Percentiles rank a stretch among this genome's conserved stretches.
phyloP scores from a whole-genome alignment of 2,113 vertebrate genomes.

The Pygoscelis antarcticus region DNA sequence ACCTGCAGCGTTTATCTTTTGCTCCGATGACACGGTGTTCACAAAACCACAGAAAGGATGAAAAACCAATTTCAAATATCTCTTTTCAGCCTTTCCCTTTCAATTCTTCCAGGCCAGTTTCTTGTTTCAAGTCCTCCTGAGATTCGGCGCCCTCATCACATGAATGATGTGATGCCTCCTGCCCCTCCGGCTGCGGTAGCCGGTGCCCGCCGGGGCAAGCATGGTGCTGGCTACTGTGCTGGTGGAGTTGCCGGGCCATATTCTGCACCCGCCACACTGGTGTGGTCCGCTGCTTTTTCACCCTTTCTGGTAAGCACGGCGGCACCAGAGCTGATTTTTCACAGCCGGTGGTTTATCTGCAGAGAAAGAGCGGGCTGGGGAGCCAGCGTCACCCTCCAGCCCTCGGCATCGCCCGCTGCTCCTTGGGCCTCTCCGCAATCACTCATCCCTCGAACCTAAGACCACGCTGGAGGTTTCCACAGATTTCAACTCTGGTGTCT shows the following conservation, averaged over 20 bases:
- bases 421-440: rapidly evolving
- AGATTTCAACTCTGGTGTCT: neutral
- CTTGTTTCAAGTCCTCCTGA: neutral
- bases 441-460: rapidly evolving
- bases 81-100: neutral
- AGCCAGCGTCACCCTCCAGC: rapidly evolving
- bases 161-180: neutral
- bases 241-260: rapidly evolving
- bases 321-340: neutral
- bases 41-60: neutral
- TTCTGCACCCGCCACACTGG: neutral
- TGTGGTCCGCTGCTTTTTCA: neutral
- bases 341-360: neutral
- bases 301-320: neutral
- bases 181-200: neutral
- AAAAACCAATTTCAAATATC: neutral
- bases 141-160: neutral
- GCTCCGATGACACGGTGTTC: rapidly evolving
- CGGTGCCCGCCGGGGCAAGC: rapidly evolving
- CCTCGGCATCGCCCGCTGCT: rapidly evolving
- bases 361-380: neutral
- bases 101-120: neutral
- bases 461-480: neutral
- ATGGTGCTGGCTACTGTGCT: neutral
- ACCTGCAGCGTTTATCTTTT: neutral